Evolutionary conservation across 2,113 vertebrate species (phyloP).

Genomic region (Hydropotes inermis): DNA sequence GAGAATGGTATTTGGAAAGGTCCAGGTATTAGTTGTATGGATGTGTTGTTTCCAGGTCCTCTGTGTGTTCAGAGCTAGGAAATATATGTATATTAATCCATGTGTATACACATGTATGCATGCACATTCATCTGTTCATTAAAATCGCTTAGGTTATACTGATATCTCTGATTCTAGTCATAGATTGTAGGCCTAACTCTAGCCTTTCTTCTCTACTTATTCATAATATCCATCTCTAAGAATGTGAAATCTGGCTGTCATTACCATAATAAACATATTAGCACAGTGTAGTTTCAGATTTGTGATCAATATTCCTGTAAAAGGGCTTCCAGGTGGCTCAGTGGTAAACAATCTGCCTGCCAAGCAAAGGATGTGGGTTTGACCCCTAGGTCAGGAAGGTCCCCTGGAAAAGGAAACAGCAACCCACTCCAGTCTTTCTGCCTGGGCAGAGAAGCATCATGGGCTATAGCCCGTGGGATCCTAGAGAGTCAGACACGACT

Average conservation of each 20-base stretch:
- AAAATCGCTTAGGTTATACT: neutral
- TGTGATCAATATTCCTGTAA: neutral
- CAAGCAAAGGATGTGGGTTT: neutral
- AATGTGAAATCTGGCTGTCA: neutral
- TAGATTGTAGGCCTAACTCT: neutral
- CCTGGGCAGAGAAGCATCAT: neutral
- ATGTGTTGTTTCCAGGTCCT: neutral
- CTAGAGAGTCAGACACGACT: neutral
- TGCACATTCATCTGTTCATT: neutral
- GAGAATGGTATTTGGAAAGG: neutral
- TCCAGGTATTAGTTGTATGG: neutral
- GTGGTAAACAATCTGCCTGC: neutral
- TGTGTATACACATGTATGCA: neutral
- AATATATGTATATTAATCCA: neutral
- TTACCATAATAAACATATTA: neutral
- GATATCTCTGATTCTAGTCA: neutral
- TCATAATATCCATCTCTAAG: neutral
- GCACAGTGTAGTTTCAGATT: neutral
- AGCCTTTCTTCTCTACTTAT: neutral
- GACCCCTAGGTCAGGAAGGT: neutral
- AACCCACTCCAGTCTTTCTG: neutral
- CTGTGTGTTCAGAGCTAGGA: neutral
- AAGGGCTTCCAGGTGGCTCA: neutral
- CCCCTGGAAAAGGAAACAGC: neutral
- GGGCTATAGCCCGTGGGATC: neutral